Evolutionary conservation across 1,140 invertebrate species (phyloP).

Genomic region (Hylaeus volcanicus): DNA sequence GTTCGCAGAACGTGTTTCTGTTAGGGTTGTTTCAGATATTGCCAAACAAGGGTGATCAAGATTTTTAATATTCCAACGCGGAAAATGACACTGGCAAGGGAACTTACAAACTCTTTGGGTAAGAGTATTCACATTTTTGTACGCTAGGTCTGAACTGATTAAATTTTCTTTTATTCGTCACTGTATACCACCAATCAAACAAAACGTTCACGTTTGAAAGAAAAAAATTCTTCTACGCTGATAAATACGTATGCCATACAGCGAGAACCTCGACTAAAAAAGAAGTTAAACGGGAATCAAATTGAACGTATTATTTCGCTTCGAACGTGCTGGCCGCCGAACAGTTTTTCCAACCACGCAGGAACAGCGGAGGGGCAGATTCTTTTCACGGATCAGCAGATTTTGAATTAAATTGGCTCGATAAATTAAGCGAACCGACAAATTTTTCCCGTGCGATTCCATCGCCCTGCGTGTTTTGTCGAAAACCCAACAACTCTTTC

Average conservation of each 20-base stretch:
- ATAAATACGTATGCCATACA: too few relatives aligned
- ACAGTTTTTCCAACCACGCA: background rate
- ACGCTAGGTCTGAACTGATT: too few relatives aligned
- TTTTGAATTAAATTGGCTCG: background rate
- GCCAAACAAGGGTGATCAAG: background rate
- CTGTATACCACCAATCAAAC: too few relatives aligned
- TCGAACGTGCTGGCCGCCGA: background rate
- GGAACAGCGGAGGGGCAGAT: background rate
- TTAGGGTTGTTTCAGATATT: background rate
- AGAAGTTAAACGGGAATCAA: background rate
- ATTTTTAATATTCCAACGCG: background rate
- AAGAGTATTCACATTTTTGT: too few relatives aligned
- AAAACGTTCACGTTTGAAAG: too few relatives aligned
- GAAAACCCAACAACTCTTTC: background rate
- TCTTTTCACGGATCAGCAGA: background rate
- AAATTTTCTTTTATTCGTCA: too few relatives aligned
- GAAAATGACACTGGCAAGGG: background rate
- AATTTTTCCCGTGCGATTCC: background rate
- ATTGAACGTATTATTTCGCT: background rate
- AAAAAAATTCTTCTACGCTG: too few relatives aligned
- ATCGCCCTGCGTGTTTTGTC: background rate
- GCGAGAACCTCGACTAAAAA: background rate
- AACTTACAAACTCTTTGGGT: too few relatives aligned
- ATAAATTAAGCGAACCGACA: background rate
- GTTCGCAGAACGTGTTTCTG: background rate